Evolutionary conservation across 2,113 vertebrate genomes (phyloP).

Genomic region (Paraplagusia blochii): DNA sequence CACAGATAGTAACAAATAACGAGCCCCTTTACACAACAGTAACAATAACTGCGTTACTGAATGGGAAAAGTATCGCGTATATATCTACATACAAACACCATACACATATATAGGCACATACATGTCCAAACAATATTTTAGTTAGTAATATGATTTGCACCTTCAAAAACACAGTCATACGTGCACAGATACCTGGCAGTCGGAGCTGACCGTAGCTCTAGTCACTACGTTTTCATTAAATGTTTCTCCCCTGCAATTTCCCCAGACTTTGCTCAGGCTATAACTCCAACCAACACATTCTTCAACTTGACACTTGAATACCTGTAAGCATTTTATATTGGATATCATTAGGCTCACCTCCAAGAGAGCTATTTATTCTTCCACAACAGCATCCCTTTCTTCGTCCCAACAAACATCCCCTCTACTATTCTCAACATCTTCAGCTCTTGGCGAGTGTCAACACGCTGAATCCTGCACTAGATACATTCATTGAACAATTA

Average conservation of each 20-base stretch:
- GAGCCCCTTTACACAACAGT: too few species aligned
- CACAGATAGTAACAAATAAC: too few species aligned
- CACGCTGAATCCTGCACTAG: background rate
- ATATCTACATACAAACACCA: too few species aligned
- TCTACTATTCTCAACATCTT: too few species aligned
- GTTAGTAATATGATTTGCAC: too few species aligned
- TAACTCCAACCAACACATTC: slow-evolving; percentile 37
- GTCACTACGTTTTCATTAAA: slow-evolving; percentile 25
- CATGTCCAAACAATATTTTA: too few species aligned
- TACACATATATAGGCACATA: too few species aligned
- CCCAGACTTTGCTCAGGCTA: slow-evolving; percentile 26
- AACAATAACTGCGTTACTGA: too few species aligned
- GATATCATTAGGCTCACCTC: slow-evolving; percentile 40
- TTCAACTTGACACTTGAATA: slow-evolving; percentile 42
- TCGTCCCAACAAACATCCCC: too few species aligned
- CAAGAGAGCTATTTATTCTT: slow-evolving; percentile 38
- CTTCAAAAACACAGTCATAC: too few species aligned
- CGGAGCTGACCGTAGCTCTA: background rate
- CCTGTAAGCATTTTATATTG: slow-evolving; percentile 26
- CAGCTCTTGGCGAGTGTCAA: background rate
- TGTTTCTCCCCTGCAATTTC: slow-evolving; percentile 25
- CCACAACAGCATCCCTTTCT: slow-evolving; percentile 4
- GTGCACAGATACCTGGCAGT: slow-evolving; percentile 11
- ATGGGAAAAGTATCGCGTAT: too few species aligned
- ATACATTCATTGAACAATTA: slow-evolving; percentile 9